phyloP scores from a whole-genome alignment of 2,113 vertebrate species.

The Cyanoramphus novaezelandiae region DNA sequence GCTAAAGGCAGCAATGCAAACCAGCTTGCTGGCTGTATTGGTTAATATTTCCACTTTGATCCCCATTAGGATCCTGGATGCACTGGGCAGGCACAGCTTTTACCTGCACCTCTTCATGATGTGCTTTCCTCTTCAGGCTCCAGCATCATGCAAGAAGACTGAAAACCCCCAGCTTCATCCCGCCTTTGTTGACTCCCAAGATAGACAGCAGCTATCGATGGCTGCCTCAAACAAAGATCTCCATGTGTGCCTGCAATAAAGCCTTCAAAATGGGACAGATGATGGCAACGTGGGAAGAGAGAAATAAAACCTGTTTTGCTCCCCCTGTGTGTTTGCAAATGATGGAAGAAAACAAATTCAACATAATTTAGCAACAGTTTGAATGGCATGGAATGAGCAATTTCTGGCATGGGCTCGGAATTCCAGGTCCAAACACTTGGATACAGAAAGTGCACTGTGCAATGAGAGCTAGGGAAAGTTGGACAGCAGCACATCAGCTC shows the following conservation, averaged over 20 bases:
- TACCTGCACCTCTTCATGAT: neutral
- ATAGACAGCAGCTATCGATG: neutral
- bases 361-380: neutral
- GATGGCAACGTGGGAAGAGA: neutral
- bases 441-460: neutral
- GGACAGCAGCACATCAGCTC: neutral
- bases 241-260: neutral
- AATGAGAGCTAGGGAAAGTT: neutral
- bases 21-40: neutral
- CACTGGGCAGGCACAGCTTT: neutral
- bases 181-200: neutral
- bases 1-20: neutral
- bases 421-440: conserved; percentile 23
- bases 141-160: neutral
- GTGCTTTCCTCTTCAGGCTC: neutral
- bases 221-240: neutral
- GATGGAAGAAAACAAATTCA: neutral
- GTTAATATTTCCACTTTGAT: neutral
- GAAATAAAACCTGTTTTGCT: conserved; percentile 1
- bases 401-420: neutral
- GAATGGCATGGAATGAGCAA: neutral
- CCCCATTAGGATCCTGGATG: neutral
- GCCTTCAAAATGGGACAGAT: neutral
- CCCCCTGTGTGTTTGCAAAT: neutral
- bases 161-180: neutral